Evolutionary conservation across 92 coral and sea anemone species (phyloP).

Genomic region (Phenganax stokvisi): DNA sequence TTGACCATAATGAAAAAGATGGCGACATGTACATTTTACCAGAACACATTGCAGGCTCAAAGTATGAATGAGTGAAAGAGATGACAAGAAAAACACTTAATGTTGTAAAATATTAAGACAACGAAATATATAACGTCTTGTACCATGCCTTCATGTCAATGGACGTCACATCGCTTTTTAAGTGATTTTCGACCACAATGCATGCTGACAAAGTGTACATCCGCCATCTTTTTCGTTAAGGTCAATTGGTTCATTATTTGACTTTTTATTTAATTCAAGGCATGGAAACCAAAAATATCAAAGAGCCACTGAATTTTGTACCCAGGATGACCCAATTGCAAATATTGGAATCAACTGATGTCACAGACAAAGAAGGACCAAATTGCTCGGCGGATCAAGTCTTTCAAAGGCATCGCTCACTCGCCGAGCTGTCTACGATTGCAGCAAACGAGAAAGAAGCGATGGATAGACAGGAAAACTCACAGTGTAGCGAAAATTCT

Average conservation of each 20-base stretch:
- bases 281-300: conserved; percentile 3
- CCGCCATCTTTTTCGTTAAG: neutral
- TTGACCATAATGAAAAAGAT: too few relatives aligned
- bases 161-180: too few relatives aligned
- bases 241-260: neutral
- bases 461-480: conserved; percentile 35
- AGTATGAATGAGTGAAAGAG: too few relatives aligned
- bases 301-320: conserved; percentile 1
- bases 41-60: too few relatives aligned
- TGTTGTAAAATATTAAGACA: too few relatives aligned
- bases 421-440: conserved; percentile 80
- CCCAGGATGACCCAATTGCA: neutral
- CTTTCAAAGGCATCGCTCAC: conserved; percentile 64
- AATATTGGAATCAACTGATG: conserved; percentile 17
- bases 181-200: neutral
- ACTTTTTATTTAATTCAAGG: conserved; percentile 12
- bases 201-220: neutral
- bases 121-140: too few relatives aligned
- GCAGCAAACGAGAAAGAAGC: conserved; percentile 49
- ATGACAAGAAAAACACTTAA: too few relatives aligned
- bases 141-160: too few relatives aligned
- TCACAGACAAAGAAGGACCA: conserved; percentile 30
- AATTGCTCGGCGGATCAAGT: conserved; percentile 51
- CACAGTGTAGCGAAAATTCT: conserved; percentile 14
- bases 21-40: too few relatives aligned